phyloP scores from a whole-genome alignment of 2,888 invertebrate species.

The Drosophila antonietae region DNA sequence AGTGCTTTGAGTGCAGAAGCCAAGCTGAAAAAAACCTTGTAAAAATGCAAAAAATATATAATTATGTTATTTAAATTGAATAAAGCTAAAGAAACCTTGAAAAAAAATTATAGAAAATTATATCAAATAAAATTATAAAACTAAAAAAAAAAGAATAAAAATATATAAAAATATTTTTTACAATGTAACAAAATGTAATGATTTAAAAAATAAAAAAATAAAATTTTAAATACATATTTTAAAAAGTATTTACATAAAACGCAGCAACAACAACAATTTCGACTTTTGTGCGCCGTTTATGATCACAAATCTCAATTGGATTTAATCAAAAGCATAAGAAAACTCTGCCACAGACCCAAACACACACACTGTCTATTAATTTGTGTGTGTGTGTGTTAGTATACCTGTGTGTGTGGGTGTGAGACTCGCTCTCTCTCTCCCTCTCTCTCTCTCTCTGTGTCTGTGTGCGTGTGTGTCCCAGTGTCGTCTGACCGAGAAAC shows the following conservation, averaged over 20 bases:
- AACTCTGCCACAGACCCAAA: constrained; percentile 66
- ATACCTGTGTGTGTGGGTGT: constrained; percentile 68
- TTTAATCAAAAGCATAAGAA: constrained; percentile 83
- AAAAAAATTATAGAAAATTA: not conserved
- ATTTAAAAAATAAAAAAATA: not conserved
- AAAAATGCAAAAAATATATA: constrained; percentile 10
- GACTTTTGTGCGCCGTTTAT: constrained; percentile 63
- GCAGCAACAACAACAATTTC: constrained; percentile 17
- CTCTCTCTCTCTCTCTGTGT: not conserved
- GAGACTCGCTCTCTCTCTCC: not conserved
- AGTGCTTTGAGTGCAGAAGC: constrained; percentile 15
- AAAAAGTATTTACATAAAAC: constrained; percentile 14
- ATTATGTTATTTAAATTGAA: not conserved
- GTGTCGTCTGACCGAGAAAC: constrained; percentile 73
- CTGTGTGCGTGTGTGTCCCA: constrained; percentile 43
- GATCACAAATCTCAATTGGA: constrained; percentile 84
- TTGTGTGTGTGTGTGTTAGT: constrained; percentile 9
- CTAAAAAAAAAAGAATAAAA: not conserved
- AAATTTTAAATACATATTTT: not conserved
- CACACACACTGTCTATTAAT: constrained; percentile 39
- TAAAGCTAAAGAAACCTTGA: constrained; percentile 6
- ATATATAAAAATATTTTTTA: constrained; percentile 14
- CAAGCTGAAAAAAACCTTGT: constrained; percentile 21
- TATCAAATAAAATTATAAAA: not conserved
- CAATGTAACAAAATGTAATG: constrained; percentile 27